Evolutionary conservation across 2,888 invertebrate genomes (phyloP).

Genomic region (Carabus problematicus): DNA sequence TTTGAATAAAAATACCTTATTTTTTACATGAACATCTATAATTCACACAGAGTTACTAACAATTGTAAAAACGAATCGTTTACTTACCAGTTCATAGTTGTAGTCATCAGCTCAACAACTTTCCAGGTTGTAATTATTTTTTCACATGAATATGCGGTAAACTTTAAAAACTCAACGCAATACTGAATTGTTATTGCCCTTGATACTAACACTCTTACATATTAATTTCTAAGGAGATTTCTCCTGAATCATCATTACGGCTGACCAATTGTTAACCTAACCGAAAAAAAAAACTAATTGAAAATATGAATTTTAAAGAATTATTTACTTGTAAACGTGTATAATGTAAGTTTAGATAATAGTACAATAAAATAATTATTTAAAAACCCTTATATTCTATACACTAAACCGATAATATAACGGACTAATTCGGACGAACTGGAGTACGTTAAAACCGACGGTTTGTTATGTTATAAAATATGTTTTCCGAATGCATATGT

Average conservation of each 20-base stretch:
- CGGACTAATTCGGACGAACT: too few species aligned
- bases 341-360: too few species aligned
- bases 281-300: conserved; percentile 34
- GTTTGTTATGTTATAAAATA: too few species aligned
- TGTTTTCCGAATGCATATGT: too few species aligned
- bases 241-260: conserved; percentile 25
- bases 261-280: conserved; percentile 34
- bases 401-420: too few species aligned
- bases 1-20: not conserved
- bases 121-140: conserved; percentile 8
- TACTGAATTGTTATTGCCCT: not conserved
- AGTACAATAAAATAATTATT: too few species aligned
- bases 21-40: conserved; percentile 3
- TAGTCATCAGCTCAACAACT: not conserved
- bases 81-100: conserved; percentile 4
- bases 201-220: conserved; percentile 27
- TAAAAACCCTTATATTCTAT: too few species aligned
- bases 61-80: conserved; percentile 9
- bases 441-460: too few species aligned
- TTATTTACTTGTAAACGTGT: conserved; percentile 8
- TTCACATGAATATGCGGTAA: conserved; percentile 15
- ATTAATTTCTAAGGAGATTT: conserved; percentile 38
- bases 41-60: not conserved
- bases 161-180: not conserved
- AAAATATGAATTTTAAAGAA: conserved; percentile 5